phyloP scores from a whole-genome alignment of 2,113 vertebrate genomes.

The Rattus norvegicus region GRCr8 NC_086027.1:89420501-89421000 shows the following conservation, averaged over 20 bases:
- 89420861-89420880: neutral
- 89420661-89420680: neutral
- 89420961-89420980: neutral
- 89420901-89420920: neutral
- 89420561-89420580: neutral
- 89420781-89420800: neutral
- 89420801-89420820: neutral
- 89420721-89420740: neutral
- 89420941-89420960: neutral
- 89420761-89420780: neutral
- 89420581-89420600: neutral
- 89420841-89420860: neutral
- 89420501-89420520: neutral
- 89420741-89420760: neutral
- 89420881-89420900: neutral
- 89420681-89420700: neutral
- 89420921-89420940: neutral
- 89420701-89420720: neutral
- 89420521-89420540: neutral
- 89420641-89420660: neutral
- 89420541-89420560: slow-evolving; percentile 16
- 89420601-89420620: neutral
- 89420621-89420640: neutral
- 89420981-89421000: neutral
- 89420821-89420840: neutral